Base-by-base conservation (phyloP, 2,888 invertebrate genomes). In the Psylliodes chrysocephalus region DNA sequence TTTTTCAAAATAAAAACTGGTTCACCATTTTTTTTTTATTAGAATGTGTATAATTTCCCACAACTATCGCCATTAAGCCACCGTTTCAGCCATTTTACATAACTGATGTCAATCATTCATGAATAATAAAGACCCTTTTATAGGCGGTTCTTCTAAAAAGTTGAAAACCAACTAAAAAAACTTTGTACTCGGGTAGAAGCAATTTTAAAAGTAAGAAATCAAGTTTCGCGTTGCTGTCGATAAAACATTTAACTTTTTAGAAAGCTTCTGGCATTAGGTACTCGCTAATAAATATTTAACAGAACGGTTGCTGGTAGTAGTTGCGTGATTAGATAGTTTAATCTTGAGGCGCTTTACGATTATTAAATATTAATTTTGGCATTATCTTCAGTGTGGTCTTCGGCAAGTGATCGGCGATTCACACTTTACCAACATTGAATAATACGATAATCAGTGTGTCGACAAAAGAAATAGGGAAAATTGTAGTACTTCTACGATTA, bases 251-350 rank as follows among this genome's bases (percentile, higher is more conserved):
- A 22, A 28, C 18, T 19, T 33, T 5, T n/a, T 30, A 49, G 22
- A 30, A 49, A 49, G 30, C 28, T 30, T 8, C 25, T 25, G 19
- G 17, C 56, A 17, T 14, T 64, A n/a, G n/a, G n/a, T n/a, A 53
- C 64, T 67, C 55, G 54, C 53, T 55, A 59, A 70, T 73, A 62
- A 71, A 73, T 71, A 42, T 71, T 73, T 68, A 66, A 73, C 72
- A 63, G 55, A 46, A 59, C 56, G 57, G 63, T 52, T 64, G 60
- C 66, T 51, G 38, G 61, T 60, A 65, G 19, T 68, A 68, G 71
- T 74, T 67, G 77, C 77, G 77, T 77, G 77, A 75, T 77, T 76
- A 73, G 75, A 75, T 63, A 74, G 74, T 75, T 77, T 77, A 77
- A 77, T 76, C 74, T 73, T 67, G 68, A 69, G 70, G 73, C 75